These are phyloP conservation scores for Cladopsammia gracilis DNA, from an alignment of 64 coral and sea anemone genomes.

Conservation along the genomic window DNA sequence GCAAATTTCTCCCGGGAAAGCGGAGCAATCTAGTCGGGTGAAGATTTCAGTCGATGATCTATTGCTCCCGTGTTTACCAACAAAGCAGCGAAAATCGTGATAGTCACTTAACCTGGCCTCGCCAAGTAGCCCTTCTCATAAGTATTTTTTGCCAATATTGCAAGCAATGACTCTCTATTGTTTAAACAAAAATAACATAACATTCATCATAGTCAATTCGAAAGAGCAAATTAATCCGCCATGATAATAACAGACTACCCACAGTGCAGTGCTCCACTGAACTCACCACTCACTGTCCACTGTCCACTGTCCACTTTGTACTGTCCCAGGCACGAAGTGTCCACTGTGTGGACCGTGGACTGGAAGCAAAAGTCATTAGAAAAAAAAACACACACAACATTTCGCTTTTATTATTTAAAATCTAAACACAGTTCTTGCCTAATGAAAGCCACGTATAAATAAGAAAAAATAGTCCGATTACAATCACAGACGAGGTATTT, in stretches of 20 bases:
- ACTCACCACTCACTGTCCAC: too few species aligned
- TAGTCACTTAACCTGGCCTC: not conserved
- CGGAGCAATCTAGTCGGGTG: not conserved
- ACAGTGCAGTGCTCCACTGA: not conserved
- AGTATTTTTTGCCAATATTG: not conserved
- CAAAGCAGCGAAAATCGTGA: not conserved
- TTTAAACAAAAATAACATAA: not conserved
- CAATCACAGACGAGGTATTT: too few species aligned
- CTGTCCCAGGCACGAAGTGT: too few species aligned
- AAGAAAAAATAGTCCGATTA: too few species aligned
- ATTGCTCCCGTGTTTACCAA: not conserved
- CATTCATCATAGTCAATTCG: not conserved
- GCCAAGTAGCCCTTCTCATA: not conserved
- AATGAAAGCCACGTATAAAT: too few species aligned
- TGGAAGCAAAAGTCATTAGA: too few species aligned
- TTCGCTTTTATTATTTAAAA: too few species aligned
- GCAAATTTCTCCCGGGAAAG: not conserved
- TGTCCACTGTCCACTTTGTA: too few species aligned
- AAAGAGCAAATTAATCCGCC: conserved; percentile 7
- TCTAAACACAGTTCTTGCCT: too few species aligned
- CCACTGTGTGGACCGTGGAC: too few species aligned
- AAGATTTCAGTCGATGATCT: not conserved
- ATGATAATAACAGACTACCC: conserved; percentile 39
- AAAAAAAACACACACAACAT: too few species aligned
- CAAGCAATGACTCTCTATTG: conserved; percentile 21